phyloP scores from a whole-genome alignment of 2,888 invertebrate species.

The Apodemia mormo region DNA sequence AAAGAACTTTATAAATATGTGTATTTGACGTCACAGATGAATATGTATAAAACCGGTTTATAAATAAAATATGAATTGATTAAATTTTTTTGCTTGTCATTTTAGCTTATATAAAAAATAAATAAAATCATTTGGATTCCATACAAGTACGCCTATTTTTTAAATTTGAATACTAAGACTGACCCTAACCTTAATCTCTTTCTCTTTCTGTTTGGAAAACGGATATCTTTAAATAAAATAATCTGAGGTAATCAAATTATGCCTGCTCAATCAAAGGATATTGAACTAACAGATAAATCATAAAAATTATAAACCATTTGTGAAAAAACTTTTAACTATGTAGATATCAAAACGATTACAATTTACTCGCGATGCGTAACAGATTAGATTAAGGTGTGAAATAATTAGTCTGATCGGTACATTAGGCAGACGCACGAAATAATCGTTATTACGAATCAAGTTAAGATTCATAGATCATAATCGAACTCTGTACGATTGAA shows the following conservation, averaged over 20 bases:
- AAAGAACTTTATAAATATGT: no score
- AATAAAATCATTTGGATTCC: no score
- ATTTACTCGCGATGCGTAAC: constrained; percentile 51
- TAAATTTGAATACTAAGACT: no score
- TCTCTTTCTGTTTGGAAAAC: background rate
- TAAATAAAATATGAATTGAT: no score
- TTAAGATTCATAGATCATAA: constrained; percentile 25
- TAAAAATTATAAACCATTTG: constrained; percentile 5
- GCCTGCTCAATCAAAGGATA: constrained; percentile 30
- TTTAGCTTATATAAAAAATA: no score
- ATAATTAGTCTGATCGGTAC: constrained; percentile 59
- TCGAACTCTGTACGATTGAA: no score
- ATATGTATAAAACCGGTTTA: no score
- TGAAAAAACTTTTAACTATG: constrained; percentile 6
- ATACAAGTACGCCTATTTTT: no score
- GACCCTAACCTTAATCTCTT: no score
- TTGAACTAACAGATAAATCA: constrained; percentile 27
- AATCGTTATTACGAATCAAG: constrained; percentile 29
- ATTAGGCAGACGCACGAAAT: constrained; percentile 48
- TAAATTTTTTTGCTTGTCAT: no score
- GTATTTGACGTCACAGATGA: no score
- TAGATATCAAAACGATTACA: constrained; percentile 24
- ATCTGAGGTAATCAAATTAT: background rate
- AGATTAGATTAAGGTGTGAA: constrained; percentile 73
- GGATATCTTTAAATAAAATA: background rate